Percentiles rank a stretch among this genome's conserved stretches.
Evolutionary conservation across 2,797 vertebrate genomes (phyloP).

Genomic region (Rhynchonycteris naso): DNA sequence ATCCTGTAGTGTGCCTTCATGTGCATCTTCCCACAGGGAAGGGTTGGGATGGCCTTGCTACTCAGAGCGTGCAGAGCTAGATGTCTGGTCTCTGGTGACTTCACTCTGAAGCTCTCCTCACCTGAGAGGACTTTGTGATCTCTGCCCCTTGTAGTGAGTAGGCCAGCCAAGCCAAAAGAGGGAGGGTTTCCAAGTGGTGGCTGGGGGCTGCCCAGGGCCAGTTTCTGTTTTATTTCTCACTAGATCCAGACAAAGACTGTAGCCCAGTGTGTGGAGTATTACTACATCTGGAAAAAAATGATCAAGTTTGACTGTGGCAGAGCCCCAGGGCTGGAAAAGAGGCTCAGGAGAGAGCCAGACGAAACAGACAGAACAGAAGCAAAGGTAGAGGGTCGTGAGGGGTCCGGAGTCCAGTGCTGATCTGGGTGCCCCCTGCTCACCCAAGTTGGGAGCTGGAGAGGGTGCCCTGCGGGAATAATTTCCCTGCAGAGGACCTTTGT

Average conservation of each 20-base stretch:
- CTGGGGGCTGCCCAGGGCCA: not conserved
- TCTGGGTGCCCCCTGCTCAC: not conserved
- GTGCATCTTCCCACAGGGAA: not conserved
- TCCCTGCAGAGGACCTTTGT: not conserved
- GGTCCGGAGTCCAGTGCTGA: not conserved
- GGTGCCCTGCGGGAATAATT: not conserved
- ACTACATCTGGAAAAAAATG: constrained; percentile 88
- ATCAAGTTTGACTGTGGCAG: constrained; percentile 81
- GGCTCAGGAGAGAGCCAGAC: constrained; percentile 67
- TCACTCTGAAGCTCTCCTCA: not conserved
- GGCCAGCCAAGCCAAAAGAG: accelerated
- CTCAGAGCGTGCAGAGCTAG: not conserved
- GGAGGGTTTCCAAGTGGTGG: not conserved
- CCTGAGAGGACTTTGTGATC: not conserved
- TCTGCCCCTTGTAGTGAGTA: not conserved
- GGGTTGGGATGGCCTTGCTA: not conserved
- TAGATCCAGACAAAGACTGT: constrained; percentile 87
- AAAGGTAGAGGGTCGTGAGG: constrained; percentile 74
- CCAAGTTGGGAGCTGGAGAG: accelerated
- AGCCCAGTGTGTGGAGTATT: constrained; percentile 89
- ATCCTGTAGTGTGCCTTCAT: accelerated
- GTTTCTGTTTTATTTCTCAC: not conserved
- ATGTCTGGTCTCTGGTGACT: not conserved
- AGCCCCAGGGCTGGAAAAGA: constrained; percentile 70
- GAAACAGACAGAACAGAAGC: constrained; percentile 70